These are phyloP conservation scores for Aspidapion aeneum DNA, from an alignment of 2,888 invertebrate genomes.

Conservation along the genomic window DNA sequence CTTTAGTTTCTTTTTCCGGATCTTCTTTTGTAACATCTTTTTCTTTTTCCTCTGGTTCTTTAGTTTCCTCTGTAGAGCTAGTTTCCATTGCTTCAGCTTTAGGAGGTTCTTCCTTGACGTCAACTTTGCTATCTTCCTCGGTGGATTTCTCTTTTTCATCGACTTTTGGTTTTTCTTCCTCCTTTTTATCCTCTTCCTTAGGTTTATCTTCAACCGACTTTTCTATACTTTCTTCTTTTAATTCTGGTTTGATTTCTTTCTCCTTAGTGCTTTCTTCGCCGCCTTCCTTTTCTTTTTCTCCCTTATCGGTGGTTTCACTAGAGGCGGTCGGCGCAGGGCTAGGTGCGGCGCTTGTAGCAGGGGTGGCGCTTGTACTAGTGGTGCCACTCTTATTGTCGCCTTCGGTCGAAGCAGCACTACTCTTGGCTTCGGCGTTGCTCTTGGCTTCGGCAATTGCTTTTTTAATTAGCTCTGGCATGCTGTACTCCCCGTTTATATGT, in stretches of 20 bases:
- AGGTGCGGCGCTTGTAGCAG: slow-evolving; percentile 68
- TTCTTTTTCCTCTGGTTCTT: slow-evolving; percentile 38
- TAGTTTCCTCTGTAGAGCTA: slow-evolving; percentile 24
- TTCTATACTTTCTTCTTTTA: slow-evolving; percentile 32
- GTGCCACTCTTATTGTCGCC: slow-evolving; percentile 54
- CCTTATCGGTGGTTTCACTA: slow-evolving; percentile 34
- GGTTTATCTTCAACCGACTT: slow-evolving; percentile 38
- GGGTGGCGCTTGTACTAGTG: slow-evolving; percentile 60
- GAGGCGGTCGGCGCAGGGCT: slow-evolving; percentile 63
- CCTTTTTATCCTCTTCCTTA: slow-evolving; percentile 39
- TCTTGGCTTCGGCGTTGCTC: slow-evolving; percentile 53
- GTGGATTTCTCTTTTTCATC: too few relatives aligned
- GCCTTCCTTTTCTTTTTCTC: slow-evolving; percentile 40
- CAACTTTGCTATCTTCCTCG: too few relatives aligned
- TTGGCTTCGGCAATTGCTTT: slow-evolving; percentile 67
- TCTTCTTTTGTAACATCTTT: slow-evolving; percentile 23
- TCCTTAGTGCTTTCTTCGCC: slow-evolving; percentile 1
- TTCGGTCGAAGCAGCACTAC: slow-evolving; percentile 45
- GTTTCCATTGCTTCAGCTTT: too few relatives aligned
- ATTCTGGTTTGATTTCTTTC: slow-evolving; percentile 36
- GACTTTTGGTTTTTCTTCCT: slow-evolving; percentile 19
- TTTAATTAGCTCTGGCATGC: slow-evolving; percentile 89
- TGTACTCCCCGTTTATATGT: slow-evolving; percentile 95
- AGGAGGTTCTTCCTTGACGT: too few relatives aligned
- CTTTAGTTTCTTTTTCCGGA: too few relatives aligned